Conservation (phyloP, 2,888 invertebrate species). For the Torymus texanus region DNA sequence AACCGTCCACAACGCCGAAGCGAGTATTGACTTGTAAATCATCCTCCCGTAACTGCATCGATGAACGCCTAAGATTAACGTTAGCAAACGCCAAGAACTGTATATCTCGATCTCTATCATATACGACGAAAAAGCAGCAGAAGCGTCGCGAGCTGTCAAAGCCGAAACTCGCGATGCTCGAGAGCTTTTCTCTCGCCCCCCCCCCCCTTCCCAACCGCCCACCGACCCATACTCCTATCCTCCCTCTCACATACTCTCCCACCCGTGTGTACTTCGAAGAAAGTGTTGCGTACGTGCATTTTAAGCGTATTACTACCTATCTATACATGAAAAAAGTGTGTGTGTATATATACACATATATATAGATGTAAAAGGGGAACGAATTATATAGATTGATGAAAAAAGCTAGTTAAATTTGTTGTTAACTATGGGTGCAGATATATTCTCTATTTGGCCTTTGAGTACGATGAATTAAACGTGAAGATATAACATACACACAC, state of each 20-base stretch:
- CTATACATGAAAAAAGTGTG: too few relatives aligned
- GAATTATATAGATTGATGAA: constrained; percentile 5
- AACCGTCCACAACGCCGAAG: constrained; percentile 7
- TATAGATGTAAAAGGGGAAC: not conserved
- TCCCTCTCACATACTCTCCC: too few relatives aligned
- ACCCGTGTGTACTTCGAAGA: too few relatives aligned
- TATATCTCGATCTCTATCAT: not conserved
- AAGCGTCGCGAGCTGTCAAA: not conserved
- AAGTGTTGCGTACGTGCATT: too few relatives aligned
- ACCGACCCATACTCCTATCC: too few relatives aligned
- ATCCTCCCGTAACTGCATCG: constrained; percentile 17
- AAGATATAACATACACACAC: not conserved
- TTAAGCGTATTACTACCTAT: too few relatives aligned
- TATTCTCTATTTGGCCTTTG: constrained; percentile 34
- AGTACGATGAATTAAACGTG: constrained; percentile 6
- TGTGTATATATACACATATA: too few relatives aligned
- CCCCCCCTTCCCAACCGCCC: too few relatives aligned
- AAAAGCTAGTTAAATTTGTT: constrained; percentile 24
- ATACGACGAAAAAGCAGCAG: not conserved
- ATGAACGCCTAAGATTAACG: constrained; percentile 42
- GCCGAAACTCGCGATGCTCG: constrained; percentile 5
- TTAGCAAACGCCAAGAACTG: not conserved
- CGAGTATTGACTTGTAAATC: not conserved
- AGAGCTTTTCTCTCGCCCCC: not conserved
- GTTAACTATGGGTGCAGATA: constrained; percentile 29